A percentile compares a stretch with the other conserved stretches of the same genome.
phyloP scores from a whole-genome alignment of 2,888 invertebrate species.

The Caradrina clavipalpis region DNA sequence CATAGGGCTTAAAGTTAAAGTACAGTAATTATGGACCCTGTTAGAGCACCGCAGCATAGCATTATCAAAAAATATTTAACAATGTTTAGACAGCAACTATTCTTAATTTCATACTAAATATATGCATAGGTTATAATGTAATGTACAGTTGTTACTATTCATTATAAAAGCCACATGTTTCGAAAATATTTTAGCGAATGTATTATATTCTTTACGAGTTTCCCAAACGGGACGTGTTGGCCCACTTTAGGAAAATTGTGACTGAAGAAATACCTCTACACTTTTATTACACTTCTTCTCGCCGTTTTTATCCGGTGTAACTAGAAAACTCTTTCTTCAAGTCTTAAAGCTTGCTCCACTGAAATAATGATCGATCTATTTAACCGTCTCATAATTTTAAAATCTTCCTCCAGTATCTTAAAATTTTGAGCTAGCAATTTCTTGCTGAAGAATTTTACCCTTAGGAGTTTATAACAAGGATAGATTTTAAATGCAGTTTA shows the following conservation, averaged over 20 bases:
- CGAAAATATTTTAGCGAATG: not conserved
- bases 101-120: too few species aligned
- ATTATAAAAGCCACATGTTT: not conserved
- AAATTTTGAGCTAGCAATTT: conserved; percentile 25
- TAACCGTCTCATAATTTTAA: conserved; percentile 22
- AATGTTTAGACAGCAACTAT: too few species aligned
- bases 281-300: not conserved
- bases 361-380: conserved; percentile 20
- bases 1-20: too few species aligned
- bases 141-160: too few species aligned
- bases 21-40: too few species aligned
- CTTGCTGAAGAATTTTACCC: conserved; percentile 26
- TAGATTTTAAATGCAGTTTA: conserved; percentile 32
- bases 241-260: not conserved
- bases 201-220: not conserved
- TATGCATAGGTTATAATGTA: too few species aligned
- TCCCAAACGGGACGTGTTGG: not conserved
- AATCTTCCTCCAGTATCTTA: conserved; percentile 16
- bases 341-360: not conserved
- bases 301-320: not conserved
- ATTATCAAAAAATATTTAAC: too few species aligned
- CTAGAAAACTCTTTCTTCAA: not conserved
- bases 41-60: too few species aligned
- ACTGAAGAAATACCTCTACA: not conserved
- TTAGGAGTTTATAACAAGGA: conserved; percentile 35